Evolutionary conservation across 2,797 vertebrate genomes (phyloP), one percentile per base, ranked within the genome.

Genomic region (Trichosurus vulpecula): DNA sequence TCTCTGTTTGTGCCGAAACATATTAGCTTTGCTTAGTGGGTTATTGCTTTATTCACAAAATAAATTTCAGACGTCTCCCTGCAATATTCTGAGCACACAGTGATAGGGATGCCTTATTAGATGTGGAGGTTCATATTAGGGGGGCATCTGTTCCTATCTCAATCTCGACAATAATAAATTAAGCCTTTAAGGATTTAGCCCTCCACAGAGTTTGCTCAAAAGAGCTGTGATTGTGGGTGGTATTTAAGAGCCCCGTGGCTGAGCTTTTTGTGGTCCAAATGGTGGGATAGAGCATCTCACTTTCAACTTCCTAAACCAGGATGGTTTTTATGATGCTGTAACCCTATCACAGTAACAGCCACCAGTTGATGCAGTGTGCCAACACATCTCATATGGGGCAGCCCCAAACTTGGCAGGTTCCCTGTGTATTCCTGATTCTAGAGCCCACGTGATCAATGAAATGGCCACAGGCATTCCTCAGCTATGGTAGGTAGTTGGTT

Each of bases 31-130:
- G 96, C 97, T 96, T 97, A 96, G 95, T 97, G 52, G 97, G 97
- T 98, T 97, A 98, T 97, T 98, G 93, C 95, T 97, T 98, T 98
- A 95, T 95, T 96, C 97, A 97, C 96, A 98, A 98, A 94, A 55
- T 92, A 94, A 91, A 92, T 98, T 97, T 19, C 66, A 2, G 0
- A 90, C 92, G 93, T 93, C 97, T 95, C 51, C 92, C 55, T 31
- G 54, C 14, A 94, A 92, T 95, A 94, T 95, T 98, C 94, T 1
- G 30, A 97, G 96, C 6, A 57, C 91, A 55, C 87, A 0, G 0
- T 29, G 90, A 55, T 93, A 35, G 87, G 87, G 92, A 10, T 0
- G 61, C 58, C 91, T 91, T 51, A 51, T 94, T 94, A 16, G 81
- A 93, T 51, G 91, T 92, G 25, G 92, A 93, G 95, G 61, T 57